A percentile compares a stretch with the other conserved stretches of the same genome.
These are phyloP conservation scores for Cenopis cana DNA, from an alignment of 2,888 invertebrate species.

Conservation along the genomic window DNA sequence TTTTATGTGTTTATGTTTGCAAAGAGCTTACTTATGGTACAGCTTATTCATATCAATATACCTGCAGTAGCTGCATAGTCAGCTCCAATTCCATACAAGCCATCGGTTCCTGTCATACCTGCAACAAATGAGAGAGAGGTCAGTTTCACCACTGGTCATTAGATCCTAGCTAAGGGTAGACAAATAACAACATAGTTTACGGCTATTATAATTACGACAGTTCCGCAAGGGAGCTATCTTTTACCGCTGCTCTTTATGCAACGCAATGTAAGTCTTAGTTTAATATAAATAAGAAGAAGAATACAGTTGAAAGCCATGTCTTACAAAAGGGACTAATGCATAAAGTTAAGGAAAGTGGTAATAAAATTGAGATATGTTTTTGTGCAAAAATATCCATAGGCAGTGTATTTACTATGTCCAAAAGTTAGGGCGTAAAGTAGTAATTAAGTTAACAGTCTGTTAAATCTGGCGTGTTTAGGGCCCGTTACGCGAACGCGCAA, in stretches of 20 bases:
- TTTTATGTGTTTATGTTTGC: no score
- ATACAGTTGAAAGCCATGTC: not conserved
- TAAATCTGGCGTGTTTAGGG: constrained; percentile 70
- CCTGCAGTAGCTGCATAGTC: not conserved
- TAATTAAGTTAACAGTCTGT: constrained; percentile 69
- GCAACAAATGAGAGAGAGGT: constrained; percentile 38
- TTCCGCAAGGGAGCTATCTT: constrained; percentile 27
- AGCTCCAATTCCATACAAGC: constrained; percentile 16
- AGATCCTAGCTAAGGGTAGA: constrained; percentile 11
- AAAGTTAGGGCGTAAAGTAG: constrained; percentile 48
- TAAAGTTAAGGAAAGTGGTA: constrained; percentile 38
- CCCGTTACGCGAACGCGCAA: constrained; percentile 58
- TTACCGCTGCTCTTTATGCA: constrained; percentile 12
- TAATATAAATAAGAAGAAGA: constrained; percentile 6
- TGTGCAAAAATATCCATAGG: constrained; percentile 43
- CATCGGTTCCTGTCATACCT: constrained; percentile 35
- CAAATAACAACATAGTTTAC: constrained; percentile 31
- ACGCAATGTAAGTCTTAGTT: constrained; percentile 19
- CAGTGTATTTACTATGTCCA: constrained; percentile 36
- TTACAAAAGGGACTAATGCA: constrained; percentile 32
- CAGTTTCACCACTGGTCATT: constrained; percentile 18
- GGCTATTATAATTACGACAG: constrained; percentile 32
- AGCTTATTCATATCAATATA: no score
- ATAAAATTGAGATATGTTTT: constrained; percentile 40
- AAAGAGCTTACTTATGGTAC: no score